A percentile compares a stretch with the other conserved stretches of the same genome.
phyloP scores from a whole-genome alignment of 2,888 invertebrate genomes.

The Teleiodes luculella region DNA sequence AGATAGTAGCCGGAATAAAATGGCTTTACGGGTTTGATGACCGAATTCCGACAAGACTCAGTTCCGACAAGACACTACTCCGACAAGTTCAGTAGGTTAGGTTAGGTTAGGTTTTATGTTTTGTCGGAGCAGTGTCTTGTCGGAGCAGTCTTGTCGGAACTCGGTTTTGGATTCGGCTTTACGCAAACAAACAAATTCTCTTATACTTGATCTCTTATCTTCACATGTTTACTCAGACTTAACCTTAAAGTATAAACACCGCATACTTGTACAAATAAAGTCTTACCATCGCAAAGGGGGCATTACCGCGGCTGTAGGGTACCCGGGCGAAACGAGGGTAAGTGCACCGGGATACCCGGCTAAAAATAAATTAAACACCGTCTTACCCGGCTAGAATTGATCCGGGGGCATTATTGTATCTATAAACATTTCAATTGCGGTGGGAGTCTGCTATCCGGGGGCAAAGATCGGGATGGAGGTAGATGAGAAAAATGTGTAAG shows the following conservation, averaged over 20 bases:
- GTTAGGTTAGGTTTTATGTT: too few species aligned
- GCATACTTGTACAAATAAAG: slow-evolving; percentile 28
- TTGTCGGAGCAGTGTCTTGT: too few species aligned
- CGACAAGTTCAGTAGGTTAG: too few species aligned
- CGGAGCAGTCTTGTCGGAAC: too few species aligned
- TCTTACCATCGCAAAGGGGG: slow-evolving; percentile 29
- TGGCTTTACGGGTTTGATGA: too few species aligned
- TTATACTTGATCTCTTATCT: not conserved
- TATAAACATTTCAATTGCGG: slow-evolving; percentile 74
- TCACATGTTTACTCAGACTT: not conserved
- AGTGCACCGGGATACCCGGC: slow-evolving; percentile 29
- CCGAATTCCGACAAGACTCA: too few species aligned
- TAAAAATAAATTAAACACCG: slow-evolving; percentile 67
- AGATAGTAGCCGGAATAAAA: too few species aligned
- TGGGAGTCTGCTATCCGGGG: slow-evolving; percentile 30
- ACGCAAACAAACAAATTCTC: too few species aligned
- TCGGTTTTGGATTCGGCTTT: too few species aligned
- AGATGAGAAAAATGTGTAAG: not conserved
- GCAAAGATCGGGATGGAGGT: slow-evolving; percentile 31
- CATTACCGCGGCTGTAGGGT: slow-evolving; percentile 16
- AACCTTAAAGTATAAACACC: slow-evolving; percentile 6
- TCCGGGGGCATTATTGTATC: slow-evolving; percentile 68
- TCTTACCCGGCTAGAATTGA: slow-evolving; percentile 53
- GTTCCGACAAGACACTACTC: too few species aligned
- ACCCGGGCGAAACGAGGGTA: slow-evolving; percentile 20